A percentile compares a stretch with the other conserved stretches of the same genome.
Evolutionary conservation across 2,113 vertebrate genomes (phyloP).

Genomic region (Orycteropus afer): DNA sequence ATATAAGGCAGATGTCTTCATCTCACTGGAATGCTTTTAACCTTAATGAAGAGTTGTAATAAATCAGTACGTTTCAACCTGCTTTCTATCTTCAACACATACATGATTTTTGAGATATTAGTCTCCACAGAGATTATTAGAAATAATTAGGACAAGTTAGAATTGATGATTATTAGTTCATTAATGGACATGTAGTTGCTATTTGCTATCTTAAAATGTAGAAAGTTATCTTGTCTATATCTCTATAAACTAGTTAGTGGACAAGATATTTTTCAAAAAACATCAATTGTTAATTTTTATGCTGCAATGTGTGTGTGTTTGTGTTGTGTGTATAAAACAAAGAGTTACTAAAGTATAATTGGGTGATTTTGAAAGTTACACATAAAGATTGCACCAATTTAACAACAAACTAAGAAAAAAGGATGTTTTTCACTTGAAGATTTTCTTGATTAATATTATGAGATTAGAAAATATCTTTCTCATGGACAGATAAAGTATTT

Average conservation of each 20-base stretch:
- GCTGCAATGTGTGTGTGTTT: background rate
- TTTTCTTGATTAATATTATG: constrained; percentile 31
- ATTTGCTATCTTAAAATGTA: constrained; percentile 59
- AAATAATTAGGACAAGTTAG: constrained; percentile 80
- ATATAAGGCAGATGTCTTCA: constrained; percentile 88
- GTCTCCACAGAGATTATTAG: constrained; percentile 83
- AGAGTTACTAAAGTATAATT: constrained; percentile 12
- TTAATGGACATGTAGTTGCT: constrained; percentile 51
- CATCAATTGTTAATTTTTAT: constrained; percentile 25
- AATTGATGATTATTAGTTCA: constrained; percentile 77
- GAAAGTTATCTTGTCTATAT: constrained; percentile 67
- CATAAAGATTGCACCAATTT: background rate
- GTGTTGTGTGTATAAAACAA: background rate
- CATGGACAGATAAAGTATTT: background rate
- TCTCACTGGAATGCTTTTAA: constrained; percentile 90
- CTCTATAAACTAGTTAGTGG: constrained; percentile 30
- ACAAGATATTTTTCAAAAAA: background rate
- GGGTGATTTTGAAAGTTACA: background rate
- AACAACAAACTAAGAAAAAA: constrained; percentile 41
- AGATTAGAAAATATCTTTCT: constrained; percentile 46
- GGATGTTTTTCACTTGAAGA: constrained; percentile 23
- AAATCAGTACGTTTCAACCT: constrained; percentile 88
- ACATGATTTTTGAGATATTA: constrained; percentile 84
- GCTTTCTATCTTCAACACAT: constrained; percentile 89
- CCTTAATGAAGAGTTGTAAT: constrained; percentile 88